Base-by-base conservation (phyloP, 2,113 vertebrate species). In the Dermatemys mawii region DNA sequence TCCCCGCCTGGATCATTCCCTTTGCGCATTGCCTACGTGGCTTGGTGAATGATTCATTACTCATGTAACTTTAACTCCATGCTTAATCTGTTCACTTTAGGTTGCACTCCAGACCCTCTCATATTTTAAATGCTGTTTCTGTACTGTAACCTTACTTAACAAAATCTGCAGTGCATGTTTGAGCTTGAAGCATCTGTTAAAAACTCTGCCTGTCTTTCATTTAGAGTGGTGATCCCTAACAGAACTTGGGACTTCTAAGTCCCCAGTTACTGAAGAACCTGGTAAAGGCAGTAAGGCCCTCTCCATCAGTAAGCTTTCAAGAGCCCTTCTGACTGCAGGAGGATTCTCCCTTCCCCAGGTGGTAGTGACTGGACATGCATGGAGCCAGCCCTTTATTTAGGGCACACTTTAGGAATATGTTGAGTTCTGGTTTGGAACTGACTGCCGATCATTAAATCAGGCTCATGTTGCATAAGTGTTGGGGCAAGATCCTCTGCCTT, bases 91-190 rank as follows among this genome's bases (percentile, higher is more conserved):
- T n/a, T 41, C 41, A 27, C 49, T 67, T 38, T 16, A 84, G 84
- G 80, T 88, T 75, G 29, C 92, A 53, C 78, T 75, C 46, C 22
- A 89, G 83, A 92, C 94, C 81, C 67, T 95, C 29, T 22, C 38
- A 29, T 3, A 0, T 82, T 84, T 0, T 2, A 53, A 73, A 38
- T n/a, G 4, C 35, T 63, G 17, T 67, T 38, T 67, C 14, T n/a
- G 35, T 35, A 17, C 8, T 38, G 35, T n/a, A 21, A 67, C 63
- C 8, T 38, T 67, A 19, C 60, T 63, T n/a, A 19, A n/a, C 60
- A 67, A 9, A 67, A 67, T 67, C n/a, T 67, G 63, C 63, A 38
- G 35, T 38, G 63, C 27, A 26, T 19, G 32, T 93, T 29, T 19
- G 82, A 63, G 53, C 87, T 93, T 29, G 70, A 83, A 67, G 41